Percentiles rank a stretch among this genome's conserved stretches.
These are phyloP conservation scores for Drosophila saltans DNA, from an alignment of 1,140 invertebrate genomes.

Conservation along the genomic window DNA sequence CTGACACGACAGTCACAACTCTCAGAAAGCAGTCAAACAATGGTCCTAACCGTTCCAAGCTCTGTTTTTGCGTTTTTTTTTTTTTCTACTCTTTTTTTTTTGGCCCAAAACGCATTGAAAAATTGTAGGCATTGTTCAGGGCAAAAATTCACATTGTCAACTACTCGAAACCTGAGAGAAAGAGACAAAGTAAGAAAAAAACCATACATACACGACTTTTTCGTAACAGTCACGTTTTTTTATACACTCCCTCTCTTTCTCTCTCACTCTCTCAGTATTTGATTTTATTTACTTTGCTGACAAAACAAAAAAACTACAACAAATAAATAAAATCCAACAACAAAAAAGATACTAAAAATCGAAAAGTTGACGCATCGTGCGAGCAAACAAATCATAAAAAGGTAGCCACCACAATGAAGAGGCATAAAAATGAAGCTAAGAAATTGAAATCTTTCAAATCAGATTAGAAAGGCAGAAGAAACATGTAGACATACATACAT, in stretches of 20 bases:
- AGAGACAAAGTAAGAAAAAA: conserved; percentile 28
- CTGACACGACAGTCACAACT: conserved; percentile 39
- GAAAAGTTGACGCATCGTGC: conserved; percentile 64
- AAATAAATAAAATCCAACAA: conserved; percentile 5
- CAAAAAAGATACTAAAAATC: conserved; percentile 38
- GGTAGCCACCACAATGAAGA: conserved; percentile 20
- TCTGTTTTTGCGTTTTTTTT: conserved; percentile 4
- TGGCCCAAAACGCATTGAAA: conserved; percentile 58
- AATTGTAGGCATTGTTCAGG: conserved; percentile 69
- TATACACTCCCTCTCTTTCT: conserved; percentile 28
- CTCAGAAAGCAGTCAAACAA: conserved; percentile 44
- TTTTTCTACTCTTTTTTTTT: conserved; percentile 26
- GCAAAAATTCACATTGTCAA: conserved; percentile 54
- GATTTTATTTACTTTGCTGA: conserved; percentile 73
- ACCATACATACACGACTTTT: conserved; percentile 76
- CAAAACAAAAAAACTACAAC: conserved; percentile 55
- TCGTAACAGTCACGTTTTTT: conserved; percentile 77
- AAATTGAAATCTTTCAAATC: conserved; percentile 59
- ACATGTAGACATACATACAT: not conserved
- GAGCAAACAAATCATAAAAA: conserved; percentile 56
- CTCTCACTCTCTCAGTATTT: conserved; percentile 46
- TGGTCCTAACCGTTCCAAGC: conserved; percentile 44
- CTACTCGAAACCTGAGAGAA: conserved; percentile 58
- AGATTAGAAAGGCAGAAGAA: conserved; percentile 57
- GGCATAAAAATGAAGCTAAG: conserved; percentile 40